Percentiles rank a stretch among this genome's conserved stretches.
Evolutionary conservation across 2,113 vertebrate genomes (phyloP).

Genomic region (Phoxinus phoxinus): DNA sequence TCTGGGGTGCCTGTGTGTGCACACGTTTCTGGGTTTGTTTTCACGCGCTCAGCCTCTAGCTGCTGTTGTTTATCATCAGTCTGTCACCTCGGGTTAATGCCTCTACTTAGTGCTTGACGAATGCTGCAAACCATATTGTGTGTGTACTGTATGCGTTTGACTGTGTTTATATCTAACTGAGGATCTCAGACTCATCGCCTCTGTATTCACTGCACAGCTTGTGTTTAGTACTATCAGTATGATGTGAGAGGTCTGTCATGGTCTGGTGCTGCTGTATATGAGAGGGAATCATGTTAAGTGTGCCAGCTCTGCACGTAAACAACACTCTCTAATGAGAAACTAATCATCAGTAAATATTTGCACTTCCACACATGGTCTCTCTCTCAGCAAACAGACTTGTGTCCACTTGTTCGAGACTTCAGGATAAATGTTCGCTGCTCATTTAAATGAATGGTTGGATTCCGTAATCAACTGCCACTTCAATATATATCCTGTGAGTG

Average conservation of each 20-base stretch:
- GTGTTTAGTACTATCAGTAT: constrained; percentile 21
- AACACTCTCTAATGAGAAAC: constrained; percentile 34
- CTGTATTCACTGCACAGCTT: constrained; percentile 18
- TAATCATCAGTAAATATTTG: constrained; percentile 29
- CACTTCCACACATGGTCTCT: neutral
- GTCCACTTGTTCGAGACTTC: neutral
- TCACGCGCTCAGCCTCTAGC: constrained; percentile 39
- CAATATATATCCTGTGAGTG: too few relatives aligned
- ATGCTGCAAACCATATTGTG: constrained; percentile 23
- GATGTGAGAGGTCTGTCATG: constrained; percentile 25
- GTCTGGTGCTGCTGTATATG: constrained; percentile 3
- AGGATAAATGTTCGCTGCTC: neutral
- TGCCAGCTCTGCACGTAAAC: constrained; percentile 21
- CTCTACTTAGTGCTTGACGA: constrained; percentile 45
- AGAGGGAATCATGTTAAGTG: constrained; percentile 30
- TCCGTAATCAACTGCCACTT: too few relatives aligned
- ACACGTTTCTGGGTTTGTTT: constrained; percentile 35
- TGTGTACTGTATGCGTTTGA: constrained; percentile 27
- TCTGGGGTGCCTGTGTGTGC: neutral
- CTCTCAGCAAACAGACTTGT: constrained; percentile 6
- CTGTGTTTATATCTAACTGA: neutral
- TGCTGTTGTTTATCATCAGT: constrained; percentile 52
- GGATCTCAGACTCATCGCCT: constrained; percentile 7
- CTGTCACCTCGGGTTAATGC: constrained; percentile 56
- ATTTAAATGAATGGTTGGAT: neutral